Evolutionary conservation across 2,888 invertebrate genomes (phyloP).

Genomic region (Syrista parreyssii): DNA sequence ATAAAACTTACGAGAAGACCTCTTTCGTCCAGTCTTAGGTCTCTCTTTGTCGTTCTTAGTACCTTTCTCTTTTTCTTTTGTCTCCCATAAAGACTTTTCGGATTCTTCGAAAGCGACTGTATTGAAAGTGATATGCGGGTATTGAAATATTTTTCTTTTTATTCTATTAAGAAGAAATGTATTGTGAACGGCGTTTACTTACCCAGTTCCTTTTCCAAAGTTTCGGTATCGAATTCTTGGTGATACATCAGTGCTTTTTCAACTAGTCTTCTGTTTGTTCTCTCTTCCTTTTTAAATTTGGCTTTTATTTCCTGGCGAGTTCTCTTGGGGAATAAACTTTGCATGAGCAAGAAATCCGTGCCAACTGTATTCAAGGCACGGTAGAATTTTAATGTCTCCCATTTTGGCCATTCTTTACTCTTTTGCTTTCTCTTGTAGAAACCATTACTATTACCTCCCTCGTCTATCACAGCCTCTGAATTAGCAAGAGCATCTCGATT

Average conservation of each 20-base stretch:
- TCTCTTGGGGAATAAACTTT: constrained; percentile 82
- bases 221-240: constrained; percentile 76
- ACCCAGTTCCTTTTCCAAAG: constrained; percentile 71
- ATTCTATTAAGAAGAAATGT: not conserved
- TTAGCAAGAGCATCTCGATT: constrained; percentile 74
- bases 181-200: constrained; percentile 43
- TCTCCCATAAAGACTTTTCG: constrained; percentile 29
- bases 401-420: constrained; percentile 79
- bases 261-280: constrained; percentile 76
- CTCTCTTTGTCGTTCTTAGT: constrained; percentile 27
- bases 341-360: constrained; percentile 93
- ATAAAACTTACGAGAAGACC: constrained; percentile 15
- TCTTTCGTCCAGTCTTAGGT: constrained; percentile 24
- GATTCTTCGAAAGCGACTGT: constrained; percentile 46
- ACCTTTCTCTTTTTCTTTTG: constrained; percentile 32
- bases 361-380: constrained; percentile 89
- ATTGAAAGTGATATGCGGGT: not conserved
- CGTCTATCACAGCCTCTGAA: constrained; percentile 76
- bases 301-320: constrained; percentile 85
- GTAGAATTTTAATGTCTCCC: constrained; percentile 92
- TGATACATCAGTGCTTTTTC: constrained; percentile 81
- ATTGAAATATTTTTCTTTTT: not conserved
- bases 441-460: constrained; percentile 70
- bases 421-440: constrained; percentile 76
- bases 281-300: constrained; percentile 94